Percentiles rank a stretch among this genome's conserved stretches.
Evolutionary conservation across 1,140 invertebrate species (phyloP).

Genomic region (Parapsyche elsis): DNA sequence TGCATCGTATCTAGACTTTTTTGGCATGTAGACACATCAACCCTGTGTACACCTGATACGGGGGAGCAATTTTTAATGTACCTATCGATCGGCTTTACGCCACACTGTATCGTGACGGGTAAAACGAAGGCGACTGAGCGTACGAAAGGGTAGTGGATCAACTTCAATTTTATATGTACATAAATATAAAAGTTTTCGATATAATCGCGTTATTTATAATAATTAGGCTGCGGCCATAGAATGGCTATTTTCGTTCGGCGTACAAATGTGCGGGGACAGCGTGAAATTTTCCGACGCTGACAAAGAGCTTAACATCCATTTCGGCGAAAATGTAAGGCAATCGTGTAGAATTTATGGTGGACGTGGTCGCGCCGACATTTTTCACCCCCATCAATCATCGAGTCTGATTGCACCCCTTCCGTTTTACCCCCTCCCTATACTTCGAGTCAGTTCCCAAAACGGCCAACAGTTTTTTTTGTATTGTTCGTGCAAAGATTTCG

Average conservation of each 20-base stretch:
- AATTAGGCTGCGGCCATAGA: neutral
- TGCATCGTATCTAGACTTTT: too few species aligned
- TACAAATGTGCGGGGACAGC: constrained; percentile 8
- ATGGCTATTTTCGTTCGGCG: constrained; percentile 16
- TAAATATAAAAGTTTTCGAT: too few species aligned
- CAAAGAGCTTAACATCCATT: constrained; percentile 43
- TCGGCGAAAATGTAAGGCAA: constrained; percentile 40
- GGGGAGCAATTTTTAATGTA: too few species aligned
- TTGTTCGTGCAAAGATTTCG: constrained; percentile 9
- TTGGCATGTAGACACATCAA: too few species aligned
- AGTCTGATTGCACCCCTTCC: constrained; percentile 31
- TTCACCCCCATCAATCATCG: constrained; percentile 45
- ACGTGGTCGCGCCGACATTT: constrained; percentile 42
- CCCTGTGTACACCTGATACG: too few species aligned
- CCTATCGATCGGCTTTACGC: too few species aligned
- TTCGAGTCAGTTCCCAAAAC: too few species aligned
- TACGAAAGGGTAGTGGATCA: too few species aligned
- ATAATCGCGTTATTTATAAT: neutral
- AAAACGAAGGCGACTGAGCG: neutral
- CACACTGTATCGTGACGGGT: neutral
- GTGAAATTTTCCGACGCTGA: constrained; percentile 42
- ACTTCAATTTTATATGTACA: too few species aligned
- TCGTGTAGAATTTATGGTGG: constrained; percentile 45
- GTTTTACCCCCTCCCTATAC: neutral
- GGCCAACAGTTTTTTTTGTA: constrained; percentile 1